Percentiles rank a stretch among this genome's conserved stretches.
Evolutionary conservation across 2,888 invertebrate species (phyloP).

Genomic region (Drosophila neonasuta): DNA sequence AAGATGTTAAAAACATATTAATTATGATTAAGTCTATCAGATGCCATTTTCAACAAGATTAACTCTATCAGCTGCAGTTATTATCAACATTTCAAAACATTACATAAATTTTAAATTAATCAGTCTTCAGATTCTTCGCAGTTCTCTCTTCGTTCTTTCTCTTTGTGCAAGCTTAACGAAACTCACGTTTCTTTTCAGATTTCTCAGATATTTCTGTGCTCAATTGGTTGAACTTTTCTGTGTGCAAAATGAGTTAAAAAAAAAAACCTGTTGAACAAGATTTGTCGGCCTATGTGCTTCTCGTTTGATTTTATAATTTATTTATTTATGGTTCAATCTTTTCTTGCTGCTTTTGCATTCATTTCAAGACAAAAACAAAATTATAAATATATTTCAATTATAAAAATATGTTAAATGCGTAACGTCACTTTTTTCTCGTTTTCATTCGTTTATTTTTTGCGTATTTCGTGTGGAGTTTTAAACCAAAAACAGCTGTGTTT

Average conservation of each 20-base stretch:
- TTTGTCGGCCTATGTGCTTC: constrained; percentile 25
- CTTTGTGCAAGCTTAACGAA: constrained; percentile 56
- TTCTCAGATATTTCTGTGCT: constrained; percentile 33
- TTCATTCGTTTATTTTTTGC: constrained; percentile 7
- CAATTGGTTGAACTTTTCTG: constrained; percentile 67
- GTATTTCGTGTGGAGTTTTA: constrained; percentile 9
- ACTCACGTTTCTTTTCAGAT: constrained; percentile 55
- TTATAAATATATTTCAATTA: constrained; percentile 43
- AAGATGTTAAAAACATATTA: not conserved
- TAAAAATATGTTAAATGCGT: constrained; percentile 19
- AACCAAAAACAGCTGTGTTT: constrained; percentile 69
- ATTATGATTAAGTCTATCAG: not conserved
- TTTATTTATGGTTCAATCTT: constrained; percentile 41
- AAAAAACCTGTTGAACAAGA: constrained; percentile 66
- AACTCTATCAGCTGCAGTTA: constrained; percentile 1
- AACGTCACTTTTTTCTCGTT: constrained; percentile 10
- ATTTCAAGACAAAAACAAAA: constrained; percentile 8
- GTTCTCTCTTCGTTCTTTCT: constrained; percentile 3
- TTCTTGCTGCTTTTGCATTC: constrained; percentile 25
- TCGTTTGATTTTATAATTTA: constrained; percentile 39
- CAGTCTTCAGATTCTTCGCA: constrained; percentile 1
- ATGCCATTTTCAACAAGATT: not conserved
- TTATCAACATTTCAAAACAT: constrained; percentile 3
- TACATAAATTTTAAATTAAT: constrained; percentile 7
- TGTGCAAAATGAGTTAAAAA: constrained; percentile 32